Base-by-base conservation (phyloP, 2,113 vertebrate species). In the Scalopus aquaticus region DNA sequence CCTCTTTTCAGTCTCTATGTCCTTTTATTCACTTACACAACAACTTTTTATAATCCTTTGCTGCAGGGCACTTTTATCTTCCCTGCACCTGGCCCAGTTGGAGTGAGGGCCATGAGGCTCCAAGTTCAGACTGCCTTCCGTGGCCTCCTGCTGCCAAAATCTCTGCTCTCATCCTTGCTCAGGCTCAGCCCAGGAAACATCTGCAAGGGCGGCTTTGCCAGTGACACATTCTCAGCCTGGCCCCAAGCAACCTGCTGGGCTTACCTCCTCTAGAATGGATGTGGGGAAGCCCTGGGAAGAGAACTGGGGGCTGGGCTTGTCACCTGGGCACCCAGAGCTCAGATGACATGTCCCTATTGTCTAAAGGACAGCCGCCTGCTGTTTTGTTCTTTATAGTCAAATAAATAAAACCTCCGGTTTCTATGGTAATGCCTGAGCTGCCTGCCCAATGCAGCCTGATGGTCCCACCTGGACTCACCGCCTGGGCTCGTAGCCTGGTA, bases 181-280 rank as follows among this genome's bases (percentile, higher is more conserved):
- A 46, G 42, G 26, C 67, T 89, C 88, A 85, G 77, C 77, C 49
- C 96, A 97, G 97, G 97, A 97, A 97, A 96, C 97, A 97, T 90
- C 95, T 96, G 97, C 67, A 69, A 20, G 81, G 70, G 81, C 56
- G 22, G 88, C 70, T 84, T 78, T 26, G 42, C 1, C 24, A 4
- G 70, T 13, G 72, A 93, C 93, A 76, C 85, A 64, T 49, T 90
- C 67, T 72, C 70, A 69, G 42, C 79, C 15, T 56, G 64, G 37
- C 72, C 39, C 35, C 5, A 58, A 24, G 88, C 24, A 54, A 87
- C 79, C 67, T 54, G 70, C n/a, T 54, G 49, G 70, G 70, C 44
- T 81, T 37, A 78, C 81, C 89, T 92, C 93, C 69, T 93, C 62
- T n/a, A 56, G 67, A 81, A 46, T 9, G 24, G 4, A 22, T 5